Base-by-base conservation (phyloP, 2,888 invertebrate species). In the Pseudanteris insignis region DNA sequence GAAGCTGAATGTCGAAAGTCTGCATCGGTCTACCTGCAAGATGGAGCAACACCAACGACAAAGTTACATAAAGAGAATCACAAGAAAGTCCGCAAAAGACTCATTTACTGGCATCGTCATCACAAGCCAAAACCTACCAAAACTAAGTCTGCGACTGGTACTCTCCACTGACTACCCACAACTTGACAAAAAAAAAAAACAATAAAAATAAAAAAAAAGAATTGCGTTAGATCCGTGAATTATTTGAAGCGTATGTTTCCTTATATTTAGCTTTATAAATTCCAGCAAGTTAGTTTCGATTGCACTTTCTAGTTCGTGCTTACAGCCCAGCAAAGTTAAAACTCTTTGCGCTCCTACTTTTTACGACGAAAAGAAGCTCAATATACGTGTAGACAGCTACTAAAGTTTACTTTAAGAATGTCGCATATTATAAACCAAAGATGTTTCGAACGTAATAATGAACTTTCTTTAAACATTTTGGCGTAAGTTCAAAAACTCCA, bases 31-130 rank as follows among this genome's bases (percentile, higher is more conserved):
- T n/a, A n/a, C n/a, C n/a, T n/a, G n/a, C n/a, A n/a, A n/a, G n/a
- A n/a, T n/a, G n/a, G n/a, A n/a, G n/a, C n/a, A n/a, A n/a, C n/a
- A n/a, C n/a, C n/a, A n/a, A n/a, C n/a, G n/a, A 43, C 54, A 47
- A 55, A 47, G 33, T 47, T 46, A 15, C 46, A 24, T 29, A 55
- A 55, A 47, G 55, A 55, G 44, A 40, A 36, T 58, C 18, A 28
- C 32, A 32, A 14, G 43, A 50, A 58, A 58, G 43, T 36, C 44
- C 24, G 18, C 12, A 36, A 48, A 54, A 58, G 36, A 57, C 55
- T 57, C 41, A 32, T 57, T 48, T 46, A 33, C 26, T 25, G 36
- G 30, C 29, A 34, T 13, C 33, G 25, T 10, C 26, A 32, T 41
- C 30, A 15, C 14, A 30, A 38, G 30, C 33, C 15, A 26, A 13